These are phyloP conservation scores for Gymnodraco acuticeps DNA, from an alignment of 2,797 vertebrate species.

Conservation along the genomic window DNA sequence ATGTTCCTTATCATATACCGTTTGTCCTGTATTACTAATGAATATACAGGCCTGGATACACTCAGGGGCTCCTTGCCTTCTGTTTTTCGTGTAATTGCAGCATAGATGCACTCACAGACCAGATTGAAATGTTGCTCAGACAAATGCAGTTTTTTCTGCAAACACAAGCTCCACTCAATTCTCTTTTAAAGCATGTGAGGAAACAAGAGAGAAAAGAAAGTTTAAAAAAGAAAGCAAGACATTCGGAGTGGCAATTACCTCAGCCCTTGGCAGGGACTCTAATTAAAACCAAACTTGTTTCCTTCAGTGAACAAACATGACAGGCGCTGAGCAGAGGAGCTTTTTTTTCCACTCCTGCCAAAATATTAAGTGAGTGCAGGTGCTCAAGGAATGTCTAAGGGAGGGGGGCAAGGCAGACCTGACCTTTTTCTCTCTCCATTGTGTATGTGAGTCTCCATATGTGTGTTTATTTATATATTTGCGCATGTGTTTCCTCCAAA, in stretches of 20 bases:
- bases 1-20: slow-evolving; percentile 21
- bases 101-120: slow-evolving; percentile 37
- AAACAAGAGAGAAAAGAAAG: slow-evolving; percentile 44
- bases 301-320: slow-evolving; percentile 87
- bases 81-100: slow-evolving; percentile 29
- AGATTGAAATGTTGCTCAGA: slow-evolving; percentile 6
- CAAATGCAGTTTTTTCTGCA: not conserved
- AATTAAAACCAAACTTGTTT: slow-evolving; percentile 92
- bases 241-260: slow-evolving; percentile 82
- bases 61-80: not conserved
- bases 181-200: slow-evolving; percentile 53
- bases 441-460: slow-evolving; percentile 55
- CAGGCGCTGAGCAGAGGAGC: slow-evolving; percentile 81
- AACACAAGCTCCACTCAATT: slow-evolving; percentile 1
- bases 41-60: slow-evolving; percentile 8
- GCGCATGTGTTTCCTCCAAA: slow-evolving; percentile 63
- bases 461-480: slow-evolving; percentile 73
- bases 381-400: slow-evolving; percentile 89
- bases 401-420: slow-evolving; percentile 59
- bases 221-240: slow-evolving; percentile 60
- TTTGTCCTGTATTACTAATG: not conserved
- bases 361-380: slow-evolving; percentile 91
- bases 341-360: slow-evolving; percentile 81
- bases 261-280: slow-evolving; percentile 84
- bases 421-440: slow-evolving; percentile 74